Conservation (phyloP, 2,113 vertebrate species). For the Campylomormyrus tamandua region DNA sequence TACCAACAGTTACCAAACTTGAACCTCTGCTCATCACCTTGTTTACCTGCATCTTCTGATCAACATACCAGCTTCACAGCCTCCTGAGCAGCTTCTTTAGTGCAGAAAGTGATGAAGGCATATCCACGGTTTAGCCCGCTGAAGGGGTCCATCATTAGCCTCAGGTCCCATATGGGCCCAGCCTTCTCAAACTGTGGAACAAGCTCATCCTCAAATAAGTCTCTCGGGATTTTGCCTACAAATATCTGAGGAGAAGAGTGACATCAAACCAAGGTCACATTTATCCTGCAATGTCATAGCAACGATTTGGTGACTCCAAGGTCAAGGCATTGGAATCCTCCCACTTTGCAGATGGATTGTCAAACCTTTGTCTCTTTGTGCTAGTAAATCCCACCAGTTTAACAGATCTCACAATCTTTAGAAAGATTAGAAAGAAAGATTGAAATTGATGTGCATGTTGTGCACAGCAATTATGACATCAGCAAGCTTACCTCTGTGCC, state of each 20-base stretch:
- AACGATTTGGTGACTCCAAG: background rate
- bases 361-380: background rate
- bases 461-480: background rate
- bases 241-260: constrained; percentile 73
- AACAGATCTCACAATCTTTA: background rate
- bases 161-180: constrained; percentile 95
- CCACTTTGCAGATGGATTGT: background rate
- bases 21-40: background rate
- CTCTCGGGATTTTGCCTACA: constrained; percentile 97
- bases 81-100: constrained; percentile 97
- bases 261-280: background rate
- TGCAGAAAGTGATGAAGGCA: constrained; percentile 99
- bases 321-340: background rate
- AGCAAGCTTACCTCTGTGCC: constrained; percentile 83
- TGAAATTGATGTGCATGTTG: background rate
- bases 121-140: constrained; percentile 98
- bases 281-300: background rate
- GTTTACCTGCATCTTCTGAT: background rate
- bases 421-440: background rate
- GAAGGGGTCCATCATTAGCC: constrained; percentile 98
- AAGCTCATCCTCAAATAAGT: constrained; percentile 97
- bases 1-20: background rate
- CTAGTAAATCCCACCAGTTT: constrained; percentile 14
- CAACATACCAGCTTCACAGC: constrained; percentile 89
- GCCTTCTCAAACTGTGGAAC: constrained; percentile 98